Conservation (phyloP, 2,888 invertebrate species). For the Eulithis prunata region DNA sequence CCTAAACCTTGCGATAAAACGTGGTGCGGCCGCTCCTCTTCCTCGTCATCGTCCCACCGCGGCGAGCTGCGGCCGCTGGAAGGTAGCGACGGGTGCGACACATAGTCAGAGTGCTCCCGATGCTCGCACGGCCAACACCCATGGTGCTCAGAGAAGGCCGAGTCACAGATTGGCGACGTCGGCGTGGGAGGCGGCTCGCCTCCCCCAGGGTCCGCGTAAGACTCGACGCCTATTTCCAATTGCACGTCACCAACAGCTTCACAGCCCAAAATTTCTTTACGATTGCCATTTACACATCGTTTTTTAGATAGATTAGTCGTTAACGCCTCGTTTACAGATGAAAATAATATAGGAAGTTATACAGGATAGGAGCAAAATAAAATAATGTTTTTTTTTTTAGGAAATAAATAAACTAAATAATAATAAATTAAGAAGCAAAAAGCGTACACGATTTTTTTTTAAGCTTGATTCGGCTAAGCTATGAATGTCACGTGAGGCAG, state of each 20-base stretch:
- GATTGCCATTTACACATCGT: constrained; percentile 43
- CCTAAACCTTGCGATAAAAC: constrained; percentile 79
- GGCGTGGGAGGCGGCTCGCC: constrained; percentile 78
- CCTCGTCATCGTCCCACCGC: constrained; percentile 77
- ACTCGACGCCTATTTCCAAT: constrained; percentile 75
- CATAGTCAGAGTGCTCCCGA: constrained; percentile 70
- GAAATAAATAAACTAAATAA: constrained; percentile 67
- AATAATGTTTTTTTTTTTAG: constrained; percentile 52
- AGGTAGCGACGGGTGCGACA: constrained; percentile 70
- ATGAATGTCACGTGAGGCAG: constrained; percentile 84
- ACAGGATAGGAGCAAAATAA: constrained; percentile 66
- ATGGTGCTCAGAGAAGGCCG: constrained; percentile 79
- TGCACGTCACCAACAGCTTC: constrained; percentile 39
- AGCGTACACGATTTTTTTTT: constrained; percentile 68
- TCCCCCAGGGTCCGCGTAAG: constrained; percentile 78
- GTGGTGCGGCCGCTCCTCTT: constrained; percentile 71
- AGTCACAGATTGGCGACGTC: constrained; percentile 80
- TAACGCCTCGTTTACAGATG: constrained; percentile 56
- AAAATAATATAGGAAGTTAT: constrained; percentile 60
- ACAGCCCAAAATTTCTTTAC: constrained; percentile 33
- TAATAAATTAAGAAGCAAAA: constrained; percentile 76
- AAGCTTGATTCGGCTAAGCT: constrained; percentile 80
- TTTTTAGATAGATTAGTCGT: constrained; percentile 43
- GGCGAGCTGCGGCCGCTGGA: constrained; percentile 80
- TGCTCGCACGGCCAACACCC: constrained; percentile 80